Base-by-base conservation (phyloP, 2,113 vertebrate species). In the Phalacrocorax pelagicus region DNA sequence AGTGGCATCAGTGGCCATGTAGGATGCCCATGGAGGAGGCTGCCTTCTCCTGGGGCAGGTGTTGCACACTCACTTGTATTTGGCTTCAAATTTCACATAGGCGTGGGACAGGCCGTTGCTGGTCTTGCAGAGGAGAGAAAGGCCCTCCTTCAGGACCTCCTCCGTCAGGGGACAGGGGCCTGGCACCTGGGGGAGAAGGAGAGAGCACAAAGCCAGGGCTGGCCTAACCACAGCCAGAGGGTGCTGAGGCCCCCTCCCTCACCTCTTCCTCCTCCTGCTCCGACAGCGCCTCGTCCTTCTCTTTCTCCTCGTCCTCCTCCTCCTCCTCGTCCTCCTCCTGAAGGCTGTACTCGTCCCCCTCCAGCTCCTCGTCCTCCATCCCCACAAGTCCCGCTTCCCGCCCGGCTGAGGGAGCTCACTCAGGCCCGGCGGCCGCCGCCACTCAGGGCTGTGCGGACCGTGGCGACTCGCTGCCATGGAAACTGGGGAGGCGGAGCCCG, bases 51-150 rank as follows among this genome's bases (percentile, higher is more conserved):
- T 2, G 19, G 19, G 10, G 12, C n/a, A 5, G 40, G 24, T 20
- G 17, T 8, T 11, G 34, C 22, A 32, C 81, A 96, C 98, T 96
- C 98, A 99, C 99, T 97, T 99, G 42, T 97, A 66, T 86, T 97
- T 98, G 42, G 98, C 92, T 75, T 99, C 98, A 94, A 99, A 96
- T 96, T 98, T 99, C 81, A 99, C 97, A 22, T 98, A 99, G 24
- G 99, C 98, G 10, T 99, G 99, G 44, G 98, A 98, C 78, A 99
- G 97, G 65, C 99, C 99, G 29, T 97, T 98, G 78, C 98, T 98
- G 3, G 98, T 99, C 96, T 98, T 98, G 75, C 98, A 98, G 88
- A 99, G 97, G 69, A 99, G 94, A 22, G 99, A 99, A 9, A 99
- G 98, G 24, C 98, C 98, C 66, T 98, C 98, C 59, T 91, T 96